Conservation (phyloP, 2,888 invertebrate species). For the Drosophila sordidapex region DNA sequence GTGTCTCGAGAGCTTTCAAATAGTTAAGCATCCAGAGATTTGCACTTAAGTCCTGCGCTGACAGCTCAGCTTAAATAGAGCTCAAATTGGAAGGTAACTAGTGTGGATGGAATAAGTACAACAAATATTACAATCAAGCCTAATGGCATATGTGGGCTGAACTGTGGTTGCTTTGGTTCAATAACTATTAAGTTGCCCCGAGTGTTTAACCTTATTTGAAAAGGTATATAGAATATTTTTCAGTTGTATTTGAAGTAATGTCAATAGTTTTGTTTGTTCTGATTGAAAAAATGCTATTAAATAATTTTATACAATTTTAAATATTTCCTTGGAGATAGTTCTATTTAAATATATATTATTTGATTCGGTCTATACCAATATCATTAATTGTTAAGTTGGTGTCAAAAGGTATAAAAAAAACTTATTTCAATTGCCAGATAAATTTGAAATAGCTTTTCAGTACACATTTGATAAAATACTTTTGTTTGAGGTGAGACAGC, state of each 20-base stretch:
- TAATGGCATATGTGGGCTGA: not conserved
- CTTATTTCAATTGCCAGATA: not conserved
- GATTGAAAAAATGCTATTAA: not conserved
- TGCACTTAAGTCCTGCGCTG: constrained; percentile 30
- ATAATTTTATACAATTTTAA: not conserved
- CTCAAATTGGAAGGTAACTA: constrained; percentile 5
- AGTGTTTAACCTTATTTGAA: not conserved
- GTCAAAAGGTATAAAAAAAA: not conserved
- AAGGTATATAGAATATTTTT: not conserved
- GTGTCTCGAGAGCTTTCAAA: constrained; percentile 23
- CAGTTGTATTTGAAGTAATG: not conserved
- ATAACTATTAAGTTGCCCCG: not conserved
- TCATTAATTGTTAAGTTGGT: not conserved
- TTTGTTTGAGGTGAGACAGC: not conserved
- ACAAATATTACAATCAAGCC: not conserved
- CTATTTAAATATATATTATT: not conserved
- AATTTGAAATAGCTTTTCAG: not conserved
- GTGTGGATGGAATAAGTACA: constrained; percentile 1
- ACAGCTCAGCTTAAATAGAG: constrained; percentile 42
- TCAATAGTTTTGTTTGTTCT: no score
- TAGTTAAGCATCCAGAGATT: constrained; percentile 38
- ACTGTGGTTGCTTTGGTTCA: not conserved
- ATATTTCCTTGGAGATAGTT: not conserved
- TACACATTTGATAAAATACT: not conserved
- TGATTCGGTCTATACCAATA: not conserved